Conservation (phyloP, 2,113 vertebrate species). For the Heterotis niloticus region DNA sequence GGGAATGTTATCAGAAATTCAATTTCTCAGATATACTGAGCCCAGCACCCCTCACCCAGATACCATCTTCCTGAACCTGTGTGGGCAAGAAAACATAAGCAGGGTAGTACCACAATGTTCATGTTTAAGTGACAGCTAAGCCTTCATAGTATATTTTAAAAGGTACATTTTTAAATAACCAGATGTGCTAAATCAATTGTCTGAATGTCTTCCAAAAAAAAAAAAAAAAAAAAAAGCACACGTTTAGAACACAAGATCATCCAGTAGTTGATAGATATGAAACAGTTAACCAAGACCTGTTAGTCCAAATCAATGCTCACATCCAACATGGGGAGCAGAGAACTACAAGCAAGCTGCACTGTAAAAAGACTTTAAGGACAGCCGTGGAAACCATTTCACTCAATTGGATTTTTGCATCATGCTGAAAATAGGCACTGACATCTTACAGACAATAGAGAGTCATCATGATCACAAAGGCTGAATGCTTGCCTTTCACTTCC, state of each 20-base stretch:
- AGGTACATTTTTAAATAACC: too few relatives aligned
- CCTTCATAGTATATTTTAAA: too few relatives aligned
- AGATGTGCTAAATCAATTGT: too few relatives aligned
- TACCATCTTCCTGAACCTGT: too few relatives aligned
- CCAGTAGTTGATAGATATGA: not conserved
- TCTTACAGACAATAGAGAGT: slow-evolving; percentile 35
- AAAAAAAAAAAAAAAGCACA: not conserved
- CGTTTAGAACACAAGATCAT: too few relatives aligned
- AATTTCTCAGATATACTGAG: too few relatives aligned
- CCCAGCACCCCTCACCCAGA: too few relatives aligned
- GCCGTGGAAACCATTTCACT: slow-evolving; percentile 30
- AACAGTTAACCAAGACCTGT: slow-evolving; percentile 19
- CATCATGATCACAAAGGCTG: slow-evolving; percentile 22
- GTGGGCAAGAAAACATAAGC: too few relatives aligned
- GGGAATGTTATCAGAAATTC: too few relatives aligned
- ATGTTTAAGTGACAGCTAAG: too few relatives aligned
- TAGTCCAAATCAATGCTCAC: slow-evolving; percentile 21
- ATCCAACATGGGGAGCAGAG: not conserved
- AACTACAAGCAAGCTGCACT: not conserved
- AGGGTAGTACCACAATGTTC: too few relatives aligned
- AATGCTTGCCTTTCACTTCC: not conserved
- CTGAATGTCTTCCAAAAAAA: not conserved
- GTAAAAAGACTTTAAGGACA: slow-evolving; percentile 4
- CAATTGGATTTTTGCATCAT: slow-evolving; percentile 27
- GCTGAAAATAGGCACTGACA: slow-evolving; percentile 30